Percentiles rank a stretch among this genome's conserved stretches.
Conservation (phyloP, 2,888 invertebrate species). For the Cheiracanthium punctorium region DNA sequence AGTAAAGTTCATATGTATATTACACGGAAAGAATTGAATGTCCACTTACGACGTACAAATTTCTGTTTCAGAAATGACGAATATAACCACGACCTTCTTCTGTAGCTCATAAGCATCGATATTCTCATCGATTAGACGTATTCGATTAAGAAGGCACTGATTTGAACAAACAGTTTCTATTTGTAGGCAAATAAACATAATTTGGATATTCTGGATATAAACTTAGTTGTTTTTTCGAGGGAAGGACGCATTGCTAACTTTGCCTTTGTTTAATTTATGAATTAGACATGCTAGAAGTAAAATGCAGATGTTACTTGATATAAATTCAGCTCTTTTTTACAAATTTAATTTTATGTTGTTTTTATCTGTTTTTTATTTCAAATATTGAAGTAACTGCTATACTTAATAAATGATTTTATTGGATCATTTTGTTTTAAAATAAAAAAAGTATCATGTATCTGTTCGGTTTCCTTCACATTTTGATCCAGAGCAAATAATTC, state of each 20-base stretch:
- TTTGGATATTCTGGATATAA: neutral
- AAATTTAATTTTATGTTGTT: no score
- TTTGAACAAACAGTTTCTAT: conserved; percentile 35
- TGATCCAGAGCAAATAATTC: no score
- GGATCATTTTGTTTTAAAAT: no score
- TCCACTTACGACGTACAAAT: conserved; percentile 15
- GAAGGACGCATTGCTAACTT: neutral
- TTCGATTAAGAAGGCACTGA: conserved; percentile 67
- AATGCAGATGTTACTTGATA: no score
- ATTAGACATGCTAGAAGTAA: no score
- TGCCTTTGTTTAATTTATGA: neutral
- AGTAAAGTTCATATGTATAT: conserved; percentile 33
- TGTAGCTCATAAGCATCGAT: conserved; percentile 55
- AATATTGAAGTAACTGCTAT: no score
- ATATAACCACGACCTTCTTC: conserved; percentile 22
- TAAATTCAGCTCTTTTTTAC: no score
- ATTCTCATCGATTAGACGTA: conserved; percentile 58
- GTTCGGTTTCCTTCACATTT: no score
- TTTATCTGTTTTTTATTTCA: no score
- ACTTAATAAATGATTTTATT: no score
- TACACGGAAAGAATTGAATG: conserved; percentile 30
- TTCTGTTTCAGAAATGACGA: conserved; percentile 9
- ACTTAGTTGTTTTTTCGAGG: neutral
- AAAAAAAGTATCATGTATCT: no score
- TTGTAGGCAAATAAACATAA: neutral